phyloP scores from a whole-genome alignment of 2,888 invertebrate genomes.

The Sesia apiformis region DNA sequence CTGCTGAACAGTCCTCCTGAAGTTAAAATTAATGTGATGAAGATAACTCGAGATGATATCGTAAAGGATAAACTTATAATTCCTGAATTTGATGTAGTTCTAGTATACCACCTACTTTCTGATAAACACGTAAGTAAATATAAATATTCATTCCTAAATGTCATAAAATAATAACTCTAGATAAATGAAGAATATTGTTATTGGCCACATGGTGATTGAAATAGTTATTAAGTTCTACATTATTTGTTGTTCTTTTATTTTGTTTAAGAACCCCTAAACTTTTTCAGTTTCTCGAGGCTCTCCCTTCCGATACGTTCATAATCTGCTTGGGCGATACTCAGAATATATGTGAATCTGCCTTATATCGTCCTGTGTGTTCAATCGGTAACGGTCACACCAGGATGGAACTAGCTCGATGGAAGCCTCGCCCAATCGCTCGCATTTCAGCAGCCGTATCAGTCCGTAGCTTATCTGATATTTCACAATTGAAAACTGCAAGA shows the following conservation, averaged over 20 bases:
- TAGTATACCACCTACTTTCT: not conserved
- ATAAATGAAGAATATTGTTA: not conserved
- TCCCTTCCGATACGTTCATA: conserved; percentile 21
- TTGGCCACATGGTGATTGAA: too few species aligned
- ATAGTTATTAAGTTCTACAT: too few species aligned
- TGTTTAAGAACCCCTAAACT: too few species aligned
- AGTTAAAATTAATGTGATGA: conserved; percentile 1
- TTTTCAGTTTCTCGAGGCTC: conserved; percentile 20
- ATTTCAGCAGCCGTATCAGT: conserved; percentile 22
- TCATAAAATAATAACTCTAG: not conserved
- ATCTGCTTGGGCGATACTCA: conserved; percentile 16
- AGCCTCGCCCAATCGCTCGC: conserved; percentile 11
- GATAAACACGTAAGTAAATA: conserved; percentile 24
- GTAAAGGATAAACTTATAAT: not conserved
- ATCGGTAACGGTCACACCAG: conserved; percentile 11
- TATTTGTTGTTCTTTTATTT: too few species aligned
- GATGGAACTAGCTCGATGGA: conserved; percentile 23
- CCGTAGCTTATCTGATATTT: conserved; percentile 18
- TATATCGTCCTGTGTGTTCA: conserved; percentile 18
- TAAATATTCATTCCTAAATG: too few species aligned
- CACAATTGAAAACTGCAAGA: conserved; percentile 15
- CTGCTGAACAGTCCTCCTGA: conserved; percentile 6
- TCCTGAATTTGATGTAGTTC: conserved; percentile 1
- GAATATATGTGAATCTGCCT: conserved; percentile 12
- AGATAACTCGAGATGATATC: not conserved